Evolutionary conservation across 2,797 vertebrate species (phyloP).

Genomic region (Enteromius unitaeniatus): DNA sequence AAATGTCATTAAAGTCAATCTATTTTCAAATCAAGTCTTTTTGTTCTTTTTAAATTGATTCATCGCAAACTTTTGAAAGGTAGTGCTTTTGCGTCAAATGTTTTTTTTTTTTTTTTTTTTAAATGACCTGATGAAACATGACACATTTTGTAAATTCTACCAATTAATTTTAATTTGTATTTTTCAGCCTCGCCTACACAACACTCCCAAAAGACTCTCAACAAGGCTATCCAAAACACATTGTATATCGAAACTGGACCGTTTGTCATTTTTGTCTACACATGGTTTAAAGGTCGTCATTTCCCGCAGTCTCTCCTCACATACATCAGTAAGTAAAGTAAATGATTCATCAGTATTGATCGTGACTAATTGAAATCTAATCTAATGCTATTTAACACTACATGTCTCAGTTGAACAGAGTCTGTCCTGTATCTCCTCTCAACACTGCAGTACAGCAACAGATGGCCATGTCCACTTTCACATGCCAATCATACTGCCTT

Average conservation of each 20-base stretch:
- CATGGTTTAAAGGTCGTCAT: background rate
- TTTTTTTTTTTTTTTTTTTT: background rate
- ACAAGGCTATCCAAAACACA: too few relatives aligned
- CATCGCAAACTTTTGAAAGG: background rate
- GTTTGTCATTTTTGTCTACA: background rate
- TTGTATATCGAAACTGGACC: background rate
- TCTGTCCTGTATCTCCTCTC: constrained; percentile 2
- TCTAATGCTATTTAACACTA: background rate
- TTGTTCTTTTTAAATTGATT: background rate
- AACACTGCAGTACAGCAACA: constrained; percentile 33
- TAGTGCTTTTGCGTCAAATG: background rate
- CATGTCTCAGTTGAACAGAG: background rate
- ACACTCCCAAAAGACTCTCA: background rate
- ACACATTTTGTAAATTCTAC: background rate
- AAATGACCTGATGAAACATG: background rate
- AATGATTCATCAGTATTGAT: background rate
- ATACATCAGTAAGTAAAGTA: background rate
- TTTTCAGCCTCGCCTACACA: background rate
- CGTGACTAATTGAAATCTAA: background rate
- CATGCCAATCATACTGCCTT: constrained; percentile 46
- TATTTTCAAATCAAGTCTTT: background rate
- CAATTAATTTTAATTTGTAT: background rate
- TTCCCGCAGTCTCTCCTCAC: background rate
- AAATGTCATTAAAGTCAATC: background rate
- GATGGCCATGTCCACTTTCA: constrained; percentile 51